Evolutionary conservation across 2,888 invertebrate genomes (phyloP).

Genomic region (Neoascia interrupta): DNA sequence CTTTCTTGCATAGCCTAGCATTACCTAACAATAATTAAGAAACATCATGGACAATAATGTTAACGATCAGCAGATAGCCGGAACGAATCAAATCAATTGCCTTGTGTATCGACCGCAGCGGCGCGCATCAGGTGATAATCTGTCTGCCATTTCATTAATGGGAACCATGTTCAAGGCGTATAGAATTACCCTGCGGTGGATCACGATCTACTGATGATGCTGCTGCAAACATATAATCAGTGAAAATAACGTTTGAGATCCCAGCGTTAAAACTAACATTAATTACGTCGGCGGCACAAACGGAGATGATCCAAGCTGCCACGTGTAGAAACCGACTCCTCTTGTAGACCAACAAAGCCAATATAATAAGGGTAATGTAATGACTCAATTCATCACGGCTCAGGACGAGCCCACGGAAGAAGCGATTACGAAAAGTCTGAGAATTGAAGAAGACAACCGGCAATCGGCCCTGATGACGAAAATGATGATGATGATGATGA

Average conservation of each 20-base stretch:
- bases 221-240: slow-evolving; percentile 75
- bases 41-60: not conserved
- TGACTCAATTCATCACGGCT: slow-evolving; percentile 59
- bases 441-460: slow-evolving; percentile 23
- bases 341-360: slow-evolving; percentile 58
- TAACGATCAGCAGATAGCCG: slow-evolving; percentile 24
- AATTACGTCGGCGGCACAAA: slow-evolving; percentile 74
- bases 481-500: slow-evolving; percentile 46
- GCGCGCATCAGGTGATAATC: slow-evolving; percentile 78
- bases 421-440: not conserved
- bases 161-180: slow-evolving; percentile 71
- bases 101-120: slow-evolving; percentile 18
- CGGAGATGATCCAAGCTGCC: slow-evolving; percentile 51
- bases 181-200: slow-evolving; percentile 42
- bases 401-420: slow-evolving; percentile 8
- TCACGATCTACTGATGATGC: slow-evolving; percentile 45
- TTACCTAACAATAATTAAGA: too few species aligned
- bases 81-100: slow-evolving; percentile 56
- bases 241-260: slow-evolving; percentile 78
- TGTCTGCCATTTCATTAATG: slow-evolving; percentile 79
- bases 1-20: too few species aligned
- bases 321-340: too few species aligned
- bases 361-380: slow-evolving; percentile 55
- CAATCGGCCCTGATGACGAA: slow-evolving; percentile 33
- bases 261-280: slow-evolving; percentile 80